Percentiles rank a stretch among this genome's conserved stretches.
Evolutionary conservation across 2,113 vertebrate genomes (phyloP).

Genomic region (Sphyrna mokarran): DNA sequence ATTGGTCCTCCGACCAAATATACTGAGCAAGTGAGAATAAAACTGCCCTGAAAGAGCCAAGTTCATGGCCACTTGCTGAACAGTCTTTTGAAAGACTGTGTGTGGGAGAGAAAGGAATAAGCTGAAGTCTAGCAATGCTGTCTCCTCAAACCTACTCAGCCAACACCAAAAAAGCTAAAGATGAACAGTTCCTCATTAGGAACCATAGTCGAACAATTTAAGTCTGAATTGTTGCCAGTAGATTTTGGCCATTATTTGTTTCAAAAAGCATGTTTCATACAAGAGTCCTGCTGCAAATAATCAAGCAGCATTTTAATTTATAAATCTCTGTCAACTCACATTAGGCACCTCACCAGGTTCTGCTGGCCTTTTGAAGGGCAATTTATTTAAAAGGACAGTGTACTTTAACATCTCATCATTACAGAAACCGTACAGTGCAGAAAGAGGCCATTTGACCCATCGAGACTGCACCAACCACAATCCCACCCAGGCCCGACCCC

Average conservation of each 20-base stretch:
- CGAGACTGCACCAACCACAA: too few relatives aligned
- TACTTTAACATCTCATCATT: background rate
- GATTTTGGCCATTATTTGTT: background rate
- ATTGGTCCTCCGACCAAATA: background rate
- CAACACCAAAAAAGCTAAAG: conserved; percentile 6
- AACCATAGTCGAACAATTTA: background rate
- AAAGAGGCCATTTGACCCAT: too few relatives aligned
- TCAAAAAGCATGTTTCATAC: background rate
- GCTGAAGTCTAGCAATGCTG: background rate
- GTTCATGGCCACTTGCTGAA: background rate
- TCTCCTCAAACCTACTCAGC: background rate
- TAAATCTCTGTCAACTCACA: background rate
- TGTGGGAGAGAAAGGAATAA: background rate
- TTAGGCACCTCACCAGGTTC: background rate
- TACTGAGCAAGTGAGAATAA: too few relatives aligned
- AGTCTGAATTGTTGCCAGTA: background rate
- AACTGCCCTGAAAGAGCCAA: background rate
- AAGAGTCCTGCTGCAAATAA: background rate
- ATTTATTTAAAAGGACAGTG: background rate
- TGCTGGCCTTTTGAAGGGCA: background rate
- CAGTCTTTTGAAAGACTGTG: background rate
- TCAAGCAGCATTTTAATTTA: background rate
- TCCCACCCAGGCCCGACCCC: too few relatives aligned
- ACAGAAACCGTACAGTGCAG: too few relatives aligned
- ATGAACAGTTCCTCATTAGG: conserved; percentile 9